phyloP scores from a whole-genome alignment of 2,797 vertebrate species.

The Diplodus sargus region DNA sequence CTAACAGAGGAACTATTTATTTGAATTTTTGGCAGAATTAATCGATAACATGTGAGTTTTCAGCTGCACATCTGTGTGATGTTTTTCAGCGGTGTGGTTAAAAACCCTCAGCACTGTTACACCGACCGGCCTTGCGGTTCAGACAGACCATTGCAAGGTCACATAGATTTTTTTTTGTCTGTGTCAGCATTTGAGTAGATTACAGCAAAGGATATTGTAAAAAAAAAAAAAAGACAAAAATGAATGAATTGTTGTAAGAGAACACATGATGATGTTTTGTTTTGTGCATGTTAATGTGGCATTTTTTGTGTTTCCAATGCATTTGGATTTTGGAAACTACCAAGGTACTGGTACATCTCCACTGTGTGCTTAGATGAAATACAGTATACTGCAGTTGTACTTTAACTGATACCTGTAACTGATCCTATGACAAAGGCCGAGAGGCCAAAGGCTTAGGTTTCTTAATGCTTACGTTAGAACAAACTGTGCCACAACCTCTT shows the following conservation, averaged over 20 bases:
- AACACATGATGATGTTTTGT: not conserved
- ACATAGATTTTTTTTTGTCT: constrained; percentile 1
- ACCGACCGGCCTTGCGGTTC: constrained; percentile 16
- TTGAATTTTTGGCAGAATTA: constrained; percentile 18
- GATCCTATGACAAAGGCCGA: not conserved
- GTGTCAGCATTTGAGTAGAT: constrained; percentile 8
- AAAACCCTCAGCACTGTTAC: constrained; percentile 5
- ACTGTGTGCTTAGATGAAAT: not conserved
- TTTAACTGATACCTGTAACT: not conserved
- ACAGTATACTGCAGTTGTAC: not conserved
- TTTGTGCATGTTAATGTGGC: not conserved
- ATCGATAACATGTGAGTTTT: constrained; percentile 17
- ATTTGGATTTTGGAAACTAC: not conserved
- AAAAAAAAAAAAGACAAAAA: not conserved
- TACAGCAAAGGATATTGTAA: not conserved
- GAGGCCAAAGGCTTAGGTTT: not conserved
- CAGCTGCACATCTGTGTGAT: constrained; percentile 10
- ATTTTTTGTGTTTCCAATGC: not conserved
- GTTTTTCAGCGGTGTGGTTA: constrained; percentile 9
- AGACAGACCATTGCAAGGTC: constrained; percentile 21
- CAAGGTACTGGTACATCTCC: not conserved
- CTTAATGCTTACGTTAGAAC: not conserved
- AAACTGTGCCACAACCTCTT: not conserved
- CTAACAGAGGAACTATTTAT: not conserved
- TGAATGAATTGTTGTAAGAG: not conserved